Percentiles rank a stretch among this genome's conserved stretches.
These are phyloP conservation scores for Apis dorsata DNA, from an alignment of 1,140 invertebrate species.

Conservation along the genomic window DNA sequence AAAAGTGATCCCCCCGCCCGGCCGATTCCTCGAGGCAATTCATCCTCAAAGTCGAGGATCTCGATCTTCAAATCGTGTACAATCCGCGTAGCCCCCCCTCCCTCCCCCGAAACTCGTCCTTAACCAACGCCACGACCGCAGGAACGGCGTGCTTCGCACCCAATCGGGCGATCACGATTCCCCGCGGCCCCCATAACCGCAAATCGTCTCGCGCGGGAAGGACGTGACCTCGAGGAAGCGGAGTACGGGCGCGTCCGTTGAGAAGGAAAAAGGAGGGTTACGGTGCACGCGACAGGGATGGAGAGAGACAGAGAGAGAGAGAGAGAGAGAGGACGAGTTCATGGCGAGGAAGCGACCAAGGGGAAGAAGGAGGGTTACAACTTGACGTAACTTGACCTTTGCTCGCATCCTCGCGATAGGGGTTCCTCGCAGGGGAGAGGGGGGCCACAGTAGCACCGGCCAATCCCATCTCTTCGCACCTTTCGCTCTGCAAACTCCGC, in stretches of 20 bases:
- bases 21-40: too few species aligned
- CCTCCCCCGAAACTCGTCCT: neutral
- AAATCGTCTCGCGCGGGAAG: constrained; percentile 59
- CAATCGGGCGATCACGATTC: constrained; percentile 47
- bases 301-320: too few species aligned
- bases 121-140: neutral
- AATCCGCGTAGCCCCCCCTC: neutral
- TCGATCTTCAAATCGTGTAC: neutral
- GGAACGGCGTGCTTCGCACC: constrained; percentile 15
- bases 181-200: constrained; percentile 51
- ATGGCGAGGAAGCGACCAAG: neutral
- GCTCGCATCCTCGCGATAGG: constrained; percentile 26
- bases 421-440: neutral
- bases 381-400: constrained; percentile 55
- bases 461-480: constrained; percentile 59
- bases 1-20: too few species aligned
- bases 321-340: too few species aligned
- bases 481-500: neutral
- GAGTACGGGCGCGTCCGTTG: neutral
- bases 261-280: constrained; percentile 6
- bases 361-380: constrained; percentile 15
- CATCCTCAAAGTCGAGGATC: neutral
- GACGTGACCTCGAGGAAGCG: constrained; percentile 60
- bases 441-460: constrained; percentile 32
- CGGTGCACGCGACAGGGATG: neutral